A percentile compares a stretch with the other conserved stretches of the same genome.
Evolutionary conservation across 2,888 invertebrate genomes (phyloP).

Genomic region (Maniola hyperantus): DNA sequence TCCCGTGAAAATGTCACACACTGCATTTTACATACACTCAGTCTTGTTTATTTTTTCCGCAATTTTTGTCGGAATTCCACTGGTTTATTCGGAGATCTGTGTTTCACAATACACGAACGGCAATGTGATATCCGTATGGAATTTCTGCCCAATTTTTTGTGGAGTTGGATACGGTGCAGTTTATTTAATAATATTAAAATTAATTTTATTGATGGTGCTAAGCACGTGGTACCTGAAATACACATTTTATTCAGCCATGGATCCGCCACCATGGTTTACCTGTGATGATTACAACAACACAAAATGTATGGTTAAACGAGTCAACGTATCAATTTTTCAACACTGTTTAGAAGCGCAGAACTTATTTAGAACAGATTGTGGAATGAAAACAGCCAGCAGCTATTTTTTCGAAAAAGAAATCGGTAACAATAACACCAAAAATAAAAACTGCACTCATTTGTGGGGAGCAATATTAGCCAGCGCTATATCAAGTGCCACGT

Average conservation of each 20-base stretch:
- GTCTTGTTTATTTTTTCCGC: slow-evolving; percentile 51
- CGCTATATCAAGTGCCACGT: slow-evolving; percentile 45
- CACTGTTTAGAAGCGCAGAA: slow-evolving; percentile 67
- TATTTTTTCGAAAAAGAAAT: slow-evolving; percentile 68
- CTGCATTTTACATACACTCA: slow-evolving; percentile 58
- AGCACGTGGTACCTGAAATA: slow-evolving; percentile 68
- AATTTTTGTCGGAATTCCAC: slow-evolving; percentile 67
- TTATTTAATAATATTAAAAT: slow-evolving; percentile 59
- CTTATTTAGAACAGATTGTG: slow-evolving; percentile 65
- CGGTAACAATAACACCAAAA: slow-evolving; percentile 54
- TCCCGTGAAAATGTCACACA: slow-evolving; percentile 59
- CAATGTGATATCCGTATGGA: slow-evolving; percentile 63
- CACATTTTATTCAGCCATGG: slow-evolving; percentile 58
- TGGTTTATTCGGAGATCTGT: slow-evolving; percentile 71
- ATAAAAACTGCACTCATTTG: slow-evolving; percentile 48
- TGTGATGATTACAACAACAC: slow-evolving; percentile 59
- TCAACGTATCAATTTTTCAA: slow-evolving; percentile 68
- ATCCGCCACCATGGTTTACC: slow-evolving; percentile 67
- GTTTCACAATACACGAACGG: slow-evolving; percentile 70
- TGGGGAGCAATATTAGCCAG: slow-evolving; percentile 60
- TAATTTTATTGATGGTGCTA: slow-evolving; percentile 57
- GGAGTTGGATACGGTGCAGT: slow-evolving; percentile 61
- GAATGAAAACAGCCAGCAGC: slow-evolving; percentile 67
- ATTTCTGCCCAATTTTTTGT: slow-evolving; percentile 66
- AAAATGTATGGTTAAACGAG: slow-evolving; percentile 70